Evolutionary conservation across 1,140 invertebrate species (phyloP), one percentile per base, ranked within the genome.

Genomic region (Aphelinus certus): DNA sequence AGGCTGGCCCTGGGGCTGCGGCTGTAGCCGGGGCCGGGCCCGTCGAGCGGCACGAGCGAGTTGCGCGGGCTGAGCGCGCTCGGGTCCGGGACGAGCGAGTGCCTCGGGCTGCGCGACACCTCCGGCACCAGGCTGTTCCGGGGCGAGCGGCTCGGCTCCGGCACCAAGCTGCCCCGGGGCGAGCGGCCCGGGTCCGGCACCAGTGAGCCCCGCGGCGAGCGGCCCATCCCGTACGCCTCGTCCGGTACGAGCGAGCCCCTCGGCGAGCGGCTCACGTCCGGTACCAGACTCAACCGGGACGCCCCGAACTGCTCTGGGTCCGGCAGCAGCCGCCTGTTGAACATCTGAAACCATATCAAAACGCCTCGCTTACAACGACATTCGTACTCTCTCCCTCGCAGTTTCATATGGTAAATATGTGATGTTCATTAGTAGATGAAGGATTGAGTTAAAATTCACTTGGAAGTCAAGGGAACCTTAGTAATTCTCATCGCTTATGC

Each of bases 1-100:
- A 92, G 83, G 83, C 91, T 92, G 76, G 92, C 92, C 67, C 92
- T 86, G 0, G 91, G 91, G 84, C 91, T 92, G 47, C 91, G 85
- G 76, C 91, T 92, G 77, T 91, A 91, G 3, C 81, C 80, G 26
- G 86, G 75, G 63, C 81, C 80, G 26, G 86, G 75, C 62, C 84
- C 84, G 2, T 74, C 65, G 1, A 76, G 63, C 1, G 84, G 90
- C 57, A 91, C 87, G 49, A 92, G 75, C 48, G 90, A 91, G 62
- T 91, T 84, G 60, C 91, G 84, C 0, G 86, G 85, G 77, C 85
- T 87, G 7, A 86, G 69, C 0, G 80, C 73, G 2, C 73, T 77
- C 26, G 26, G 45, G 45, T 88, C 87, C 1, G 87, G 85, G 2
- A 86, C 81, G 53, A 89, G 73, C 5, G 87, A 88, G 57, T 86